Base-by-base conservation (phyloP, 1,140 invertebrate genomes). In the Globodera rostochiensis region DNA sequence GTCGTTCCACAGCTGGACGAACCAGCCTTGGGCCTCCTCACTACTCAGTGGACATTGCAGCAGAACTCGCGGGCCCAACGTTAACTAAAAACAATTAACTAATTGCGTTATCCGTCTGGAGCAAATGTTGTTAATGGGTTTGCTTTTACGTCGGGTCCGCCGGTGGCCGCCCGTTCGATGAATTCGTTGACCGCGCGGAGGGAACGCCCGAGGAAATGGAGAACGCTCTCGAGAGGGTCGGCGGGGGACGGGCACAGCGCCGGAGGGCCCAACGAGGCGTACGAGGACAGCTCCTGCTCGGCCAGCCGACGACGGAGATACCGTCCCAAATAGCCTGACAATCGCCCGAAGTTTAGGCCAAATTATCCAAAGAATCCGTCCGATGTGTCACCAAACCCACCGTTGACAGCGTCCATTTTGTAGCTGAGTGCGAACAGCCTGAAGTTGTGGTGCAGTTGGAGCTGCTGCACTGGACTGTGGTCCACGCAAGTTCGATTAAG, bases 371-470 rank as follows among this genome's bases (percentile, higher is more conserved):
- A 15, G 8, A 53, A 53, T 9, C 53, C 53, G 53, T 53, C 53
- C 53, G 53, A 36, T 15, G 53, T 53, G 9, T 15, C 25, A 9
- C 5, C 45, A 21, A 36, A 60, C 21, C 47, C 21, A 86, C 84
- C 84, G 73, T 84, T 85, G 21, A 85, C 84, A 6, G 84, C 85
- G 60, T 85, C 84, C 81, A 85, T 87, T 71, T 87, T 85, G 60
- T 79, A 60, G 71, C 82, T 85, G 36, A 85, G 76, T 6, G 82
- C 79, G 64, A 82, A 85, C 45, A 82, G 73, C 13, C 73, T 47
- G 50, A 85, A 87, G 73, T 87, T 87, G 71, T 85, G 82, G 53
- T 86, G 15, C 45, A 87, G 15, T 66, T 85, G 84, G 3, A 85
- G 83, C 45, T 84, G 60, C 74, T 85, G 85, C 13, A 86, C 64